Evolutionary conservation across 2,888 invertebrate species (phyloP).

Genomic region (Leptinotarsa haldemani): DNA sequence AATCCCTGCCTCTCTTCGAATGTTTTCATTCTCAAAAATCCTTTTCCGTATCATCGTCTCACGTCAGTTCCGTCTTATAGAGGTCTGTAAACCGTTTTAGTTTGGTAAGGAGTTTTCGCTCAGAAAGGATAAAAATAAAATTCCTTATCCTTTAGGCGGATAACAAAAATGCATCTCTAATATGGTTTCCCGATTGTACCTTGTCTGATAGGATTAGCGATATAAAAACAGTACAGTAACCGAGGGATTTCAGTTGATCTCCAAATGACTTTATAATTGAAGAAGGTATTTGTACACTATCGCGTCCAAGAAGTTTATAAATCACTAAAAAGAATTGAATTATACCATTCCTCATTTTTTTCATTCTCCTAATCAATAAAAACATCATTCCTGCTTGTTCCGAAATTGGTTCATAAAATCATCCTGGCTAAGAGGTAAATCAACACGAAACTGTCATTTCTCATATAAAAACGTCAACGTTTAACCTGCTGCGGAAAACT

Average conservation of each 20-base stretch:
- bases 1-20: background rate
- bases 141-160: background rate
- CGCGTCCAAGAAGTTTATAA: no score
- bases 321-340: no score
- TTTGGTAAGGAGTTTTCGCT: background rate
- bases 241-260: background rate
- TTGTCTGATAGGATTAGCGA: constrained; percentile 19
- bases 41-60: background rate
- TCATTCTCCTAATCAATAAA: no score
- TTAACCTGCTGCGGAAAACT: background rate
- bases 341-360: no score
- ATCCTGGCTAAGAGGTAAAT: background rate
- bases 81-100: background rate
- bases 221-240: background rate
- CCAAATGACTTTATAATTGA: background rate
- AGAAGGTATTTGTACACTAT: no score
- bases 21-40: background rate
- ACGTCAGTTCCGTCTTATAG: background rate
- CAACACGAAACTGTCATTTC: background rate
- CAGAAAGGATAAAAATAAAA: background rate
- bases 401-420: background rate
- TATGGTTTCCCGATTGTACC: constrained; percentile 25
- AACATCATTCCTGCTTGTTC: no score
- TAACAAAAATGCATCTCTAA: constrained; percentile 12
- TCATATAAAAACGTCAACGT: background rate